Evolutionary conservation across 2,797 vertebrate species (phyloP).

Genomic region (Coccyzus lansbergi): DNA sequence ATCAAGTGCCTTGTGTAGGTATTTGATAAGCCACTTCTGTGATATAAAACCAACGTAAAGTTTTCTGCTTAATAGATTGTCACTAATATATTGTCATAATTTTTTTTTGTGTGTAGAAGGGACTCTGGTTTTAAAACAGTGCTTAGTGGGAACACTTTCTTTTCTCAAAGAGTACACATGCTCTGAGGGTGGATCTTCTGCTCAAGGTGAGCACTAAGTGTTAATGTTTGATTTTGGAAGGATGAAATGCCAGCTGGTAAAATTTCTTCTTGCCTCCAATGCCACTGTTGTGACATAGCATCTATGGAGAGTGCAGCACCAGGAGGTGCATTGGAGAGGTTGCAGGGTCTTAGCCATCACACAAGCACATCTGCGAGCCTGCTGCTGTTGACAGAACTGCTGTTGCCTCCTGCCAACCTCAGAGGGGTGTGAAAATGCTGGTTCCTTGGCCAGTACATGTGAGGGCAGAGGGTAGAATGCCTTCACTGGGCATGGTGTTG

Average conservation of each 20-base stretch:
- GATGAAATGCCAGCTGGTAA: background rate
- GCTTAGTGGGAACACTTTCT: background rate
- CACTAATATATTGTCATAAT: no score
- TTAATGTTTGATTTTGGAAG: background rate
- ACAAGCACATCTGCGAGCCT: background rate
- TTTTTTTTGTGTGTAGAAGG: background rate
- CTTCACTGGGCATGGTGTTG: fast-evolving
- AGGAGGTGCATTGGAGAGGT: background rate
- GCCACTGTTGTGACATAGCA: background rate
- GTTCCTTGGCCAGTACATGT: fast-evolving
- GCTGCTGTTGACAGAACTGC: background rate
- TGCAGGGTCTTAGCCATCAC: fast-evolving
- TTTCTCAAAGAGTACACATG: background rate
- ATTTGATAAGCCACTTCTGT: background rate
- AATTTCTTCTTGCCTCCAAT: background rate
- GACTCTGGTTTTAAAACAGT: background rate
- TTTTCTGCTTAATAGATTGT: background rate
- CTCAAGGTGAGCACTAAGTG: background rate
- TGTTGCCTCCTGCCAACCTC: background rate
- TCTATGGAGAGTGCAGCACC: fast-evolving
- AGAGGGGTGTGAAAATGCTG: background rate
- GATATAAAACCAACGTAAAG: background rate
- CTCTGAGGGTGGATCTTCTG: background rate
- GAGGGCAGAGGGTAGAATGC: fast-evolving
- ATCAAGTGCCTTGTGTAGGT: background rate